Base-by-base conservation (phyloP, 2,888 invertebrate species). In the Ecliptopera silaceata region DNA sequence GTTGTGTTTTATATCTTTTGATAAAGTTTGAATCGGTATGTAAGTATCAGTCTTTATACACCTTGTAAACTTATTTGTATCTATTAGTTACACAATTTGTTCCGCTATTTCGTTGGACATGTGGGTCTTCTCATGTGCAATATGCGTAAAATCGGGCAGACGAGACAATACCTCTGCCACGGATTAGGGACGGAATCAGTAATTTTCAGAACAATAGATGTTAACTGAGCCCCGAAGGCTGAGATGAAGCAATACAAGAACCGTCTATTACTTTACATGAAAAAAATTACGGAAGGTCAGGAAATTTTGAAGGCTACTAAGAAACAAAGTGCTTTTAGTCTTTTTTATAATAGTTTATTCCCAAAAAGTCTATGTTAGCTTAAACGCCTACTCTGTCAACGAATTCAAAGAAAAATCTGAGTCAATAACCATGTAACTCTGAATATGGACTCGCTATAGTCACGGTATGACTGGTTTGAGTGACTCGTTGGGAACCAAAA, bases 131-230 rank as follows among this genome's bases (percentile, higher is more conserved):
- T 66, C 68, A 73, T 81, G 82, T 77, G 77, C 80, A 82, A 67
- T 72, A 74, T 56, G 82, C 84, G 82, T 84, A 81, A 87, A 87
- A 86, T 87, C 84, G 80, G 77, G 77, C 80, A 78, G 64, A 69
- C 67, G 74, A 84, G 80, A 89, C 89, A 90, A 88, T 89, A 50
- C 63, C 64, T 72, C 68, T 74, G 78, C 76, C 73, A 79, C 80
- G 75, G 84, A 86, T 87, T 87, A 87, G 82, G 80, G 84, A 80
- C 82, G 78, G 82, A 84, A 82, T 83, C 79, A 80, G 80, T 80
- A 80, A 84, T 86, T 88, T 83, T 71, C 76, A 79, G 68, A 86
- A 89, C 88, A 89, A 89, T 90, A 79, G 83, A 80, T 77, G 82
- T 77, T 81, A 84, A 85, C 81, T 80, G 81, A 85, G 77, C 79